Conservation (phyloP, 1,140 invertebrate genomes). For the Oryzaephilus surinamensis region DNA sequence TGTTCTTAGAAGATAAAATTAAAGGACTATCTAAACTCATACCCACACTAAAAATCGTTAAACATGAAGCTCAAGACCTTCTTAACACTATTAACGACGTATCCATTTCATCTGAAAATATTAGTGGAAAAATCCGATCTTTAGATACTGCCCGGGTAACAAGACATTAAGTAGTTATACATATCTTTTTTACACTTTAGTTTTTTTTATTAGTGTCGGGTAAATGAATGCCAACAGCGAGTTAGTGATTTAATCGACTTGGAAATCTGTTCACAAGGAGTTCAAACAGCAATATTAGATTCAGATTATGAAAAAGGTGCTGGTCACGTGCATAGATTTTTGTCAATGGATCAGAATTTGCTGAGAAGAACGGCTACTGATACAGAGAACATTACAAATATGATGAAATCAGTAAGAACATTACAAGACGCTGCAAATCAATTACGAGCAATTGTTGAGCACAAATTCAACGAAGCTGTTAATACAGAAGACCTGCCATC, state of each 20-base stretch:
- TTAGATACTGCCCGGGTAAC: slow-evolving; percentile 85
- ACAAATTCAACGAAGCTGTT: slow-evolving; percentile 87
- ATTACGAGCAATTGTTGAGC: slow-evolving; percentile 56
- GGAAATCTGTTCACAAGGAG: slow-evolving; percentile 90
- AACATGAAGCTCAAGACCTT: slow-evolving; percentile 64
- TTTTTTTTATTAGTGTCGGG: slow-evolving; percentile 57
- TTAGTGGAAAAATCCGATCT: slow-evolving; percentile 91
- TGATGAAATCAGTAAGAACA: slow-evolving; percentile 68
- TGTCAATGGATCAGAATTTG: slow-evolving; percentile 88
- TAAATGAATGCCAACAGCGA: slow-evolving; percentile 86
- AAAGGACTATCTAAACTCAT: slow-evolving; percentile 50
- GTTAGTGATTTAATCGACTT: slow-evolving; percentile 95
- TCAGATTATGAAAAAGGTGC: slow-evolving; percentile 92
- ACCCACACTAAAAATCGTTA: slow-evolving; percentile 55
- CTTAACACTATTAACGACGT: slow-evolving; percentile 78
- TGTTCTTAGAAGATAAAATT: slow-evolving; percentile 56
- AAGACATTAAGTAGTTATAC: too few species aligned
- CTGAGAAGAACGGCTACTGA: slow-evolving; percentile 45
- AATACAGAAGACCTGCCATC: slow-evolving; percentile 79
- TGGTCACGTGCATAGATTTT: slow-evolving; percentile 87
- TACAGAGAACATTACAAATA: slow-evolving; percentile 39
- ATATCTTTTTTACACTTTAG: slow-evolving; percentile 1
- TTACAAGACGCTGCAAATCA: slow-evolving; percentile 72
- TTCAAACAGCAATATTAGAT: slow-evolving; percentile 80
- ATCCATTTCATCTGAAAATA: slow-evolving; percentile 81